phyloP scores from a whole-genome alignment of 2,888 invertebrate species.

The Oxystoma pomonae region DNA sequence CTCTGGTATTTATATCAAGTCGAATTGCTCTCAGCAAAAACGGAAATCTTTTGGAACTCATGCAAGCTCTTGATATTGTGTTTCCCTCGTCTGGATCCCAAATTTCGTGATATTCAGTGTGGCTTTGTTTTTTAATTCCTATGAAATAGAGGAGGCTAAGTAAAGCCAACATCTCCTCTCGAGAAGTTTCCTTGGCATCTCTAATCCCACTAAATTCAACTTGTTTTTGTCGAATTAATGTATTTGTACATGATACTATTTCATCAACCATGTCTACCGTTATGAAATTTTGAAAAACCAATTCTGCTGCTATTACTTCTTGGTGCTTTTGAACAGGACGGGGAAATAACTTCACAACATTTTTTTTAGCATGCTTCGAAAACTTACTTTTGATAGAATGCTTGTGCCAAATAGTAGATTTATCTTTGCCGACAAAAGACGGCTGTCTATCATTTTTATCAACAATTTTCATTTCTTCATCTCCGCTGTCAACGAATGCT shows the following conservation, averaged over 20 bases:
- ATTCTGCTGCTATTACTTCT: not conserved
- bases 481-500: not conserved
- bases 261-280: slow-evolving; percentile 3
- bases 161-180: slow-evolving; percentile 7
- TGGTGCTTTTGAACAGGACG: not conserved
- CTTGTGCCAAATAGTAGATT: not conserved
- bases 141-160: not conserved
- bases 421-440: not conserved
- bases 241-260: slow-evolving; percentile 1
- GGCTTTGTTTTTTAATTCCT: slow-evolving; percentile 3
- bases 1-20: slow-evolving; percentile 17
- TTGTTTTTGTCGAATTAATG: not conserved
- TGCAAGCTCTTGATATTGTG: slow-evolving; percentile 25
- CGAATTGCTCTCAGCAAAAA: slow-evolving; percentile 7
- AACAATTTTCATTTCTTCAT: not conserved
- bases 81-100: slow-evolving; percentile 1
- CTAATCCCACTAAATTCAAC: not conserved
- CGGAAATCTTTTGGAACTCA: slow-evolving; percentile 21
- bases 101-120: not conserved
- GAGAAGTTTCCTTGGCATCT: slow-evolving; percentile 3
- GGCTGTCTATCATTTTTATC: not conserved
- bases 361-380: not conserved
- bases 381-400: not conserved
- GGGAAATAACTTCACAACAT: slow-evolving; percentile 5
- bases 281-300: not conserved